phyloP scores from a whole-genome alignment of 2,888 invertebrate species.

The Lycophotia porphyrea region DNA sequence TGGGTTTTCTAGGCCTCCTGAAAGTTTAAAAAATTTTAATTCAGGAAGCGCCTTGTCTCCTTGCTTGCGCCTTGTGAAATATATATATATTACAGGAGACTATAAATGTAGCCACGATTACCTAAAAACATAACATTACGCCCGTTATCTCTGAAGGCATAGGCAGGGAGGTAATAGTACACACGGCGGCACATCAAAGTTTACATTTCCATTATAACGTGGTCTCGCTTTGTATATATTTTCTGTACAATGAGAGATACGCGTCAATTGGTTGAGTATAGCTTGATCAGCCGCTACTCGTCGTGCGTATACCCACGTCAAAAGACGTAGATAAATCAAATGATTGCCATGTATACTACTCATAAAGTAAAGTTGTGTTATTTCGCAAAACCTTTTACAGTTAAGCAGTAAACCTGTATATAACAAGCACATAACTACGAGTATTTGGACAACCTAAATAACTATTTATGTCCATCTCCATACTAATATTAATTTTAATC shows the following conservation, averaged over 20 bases:
- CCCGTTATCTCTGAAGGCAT: background rate
- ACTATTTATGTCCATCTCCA: slow-evolving; percentile 3
- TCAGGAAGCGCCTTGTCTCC: background rate
- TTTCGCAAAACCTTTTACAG: slow-evolving; percentile 16
- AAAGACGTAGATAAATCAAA: background rate
- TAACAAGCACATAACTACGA: slow-evolving; percentile 21
- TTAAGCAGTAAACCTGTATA: slow-evolving; percentile 27
- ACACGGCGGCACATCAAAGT: no score
- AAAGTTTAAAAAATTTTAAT: background rate
- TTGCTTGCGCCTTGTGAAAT: no score
- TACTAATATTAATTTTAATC: slow-evolving; percentile 21
- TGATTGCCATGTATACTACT: background rate
- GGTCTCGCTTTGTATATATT: no score
- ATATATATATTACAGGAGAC: background rate
- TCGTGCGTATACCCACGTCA: no score
- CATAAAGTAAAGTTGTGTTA: slow-evolving; percentile 4
- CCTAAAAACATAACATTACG: background rate
- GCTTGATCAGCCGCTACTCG: no score
- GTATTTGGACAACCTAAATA: background rate
- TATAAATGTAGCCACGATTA: background rate
- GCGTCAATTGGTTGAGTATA: no score
- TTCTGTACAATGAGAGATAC: no score
- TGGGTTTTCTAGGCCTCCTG: no score
- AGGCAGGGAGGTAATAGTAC: background rate
- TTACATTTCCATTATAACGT: no score